Conservation (phyloP, 2,113 vertebrate genomes). For the Terrapene triunguis region DNA sequence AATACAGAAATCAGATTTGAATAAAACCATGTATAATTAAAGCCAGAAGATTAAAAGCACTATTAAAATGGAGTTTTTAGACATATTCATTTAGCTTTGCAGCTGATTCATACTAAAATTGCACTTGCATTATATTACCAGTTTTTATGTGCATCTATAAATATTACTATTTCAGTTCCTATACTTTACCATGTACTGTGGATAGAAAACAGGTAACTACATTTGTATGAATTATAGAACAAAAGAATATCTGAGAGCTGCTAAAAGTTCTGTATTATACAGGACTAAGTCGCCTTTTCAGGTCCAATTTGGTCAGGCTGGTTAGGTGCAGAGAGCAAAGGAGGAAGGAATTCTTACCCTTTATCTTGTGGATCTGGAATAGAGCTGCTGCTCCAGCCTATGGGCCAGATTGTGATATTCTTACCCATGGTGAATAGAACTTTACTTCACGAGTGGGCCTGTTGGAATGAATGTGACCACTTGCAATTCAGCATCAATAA, state of each 20-base stretch:
- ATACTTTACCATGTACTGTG: not conserved
- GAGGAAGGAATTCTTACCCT: not conserved
- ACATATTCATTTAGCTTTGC: too few species aligned
- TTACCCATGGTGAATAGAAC: not conserved
- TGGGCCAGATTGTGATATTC: not conserved
- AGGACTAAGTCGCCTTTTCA: not conserved
- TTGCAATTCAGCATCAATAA: not conserved
- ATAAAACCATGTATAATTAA: not conserved
- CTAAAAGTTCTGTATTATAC: not conserved
- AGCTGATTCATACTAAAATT: not conserved
- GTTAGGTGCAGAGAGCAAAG: not conserved
- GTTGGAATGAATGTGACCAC: not conserved
- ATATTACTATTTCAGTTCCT: not conserved
- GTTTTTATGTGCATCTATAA: accelerated
- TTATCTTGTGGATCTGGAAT: not conserved
- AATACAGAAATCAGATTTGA: not conserved
- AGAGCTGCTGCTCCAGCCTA: not conserved
- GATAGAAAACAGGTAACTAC: not conserved
- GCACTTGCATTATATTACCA: not conserved
- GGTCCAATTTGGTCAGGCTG: not conserved
- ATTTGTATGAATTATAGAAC: not conserved
- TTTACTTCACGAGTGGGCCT: not conserved
- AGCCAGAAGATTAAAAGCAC: not conserved
- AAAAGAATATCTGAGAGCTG: not conserved
- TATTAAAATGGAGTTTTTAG: not conserved